phyloP scores from a whole-genome alignment of 2,888 invertebrate species.

The Ichneumoninae sp. region DNA sequence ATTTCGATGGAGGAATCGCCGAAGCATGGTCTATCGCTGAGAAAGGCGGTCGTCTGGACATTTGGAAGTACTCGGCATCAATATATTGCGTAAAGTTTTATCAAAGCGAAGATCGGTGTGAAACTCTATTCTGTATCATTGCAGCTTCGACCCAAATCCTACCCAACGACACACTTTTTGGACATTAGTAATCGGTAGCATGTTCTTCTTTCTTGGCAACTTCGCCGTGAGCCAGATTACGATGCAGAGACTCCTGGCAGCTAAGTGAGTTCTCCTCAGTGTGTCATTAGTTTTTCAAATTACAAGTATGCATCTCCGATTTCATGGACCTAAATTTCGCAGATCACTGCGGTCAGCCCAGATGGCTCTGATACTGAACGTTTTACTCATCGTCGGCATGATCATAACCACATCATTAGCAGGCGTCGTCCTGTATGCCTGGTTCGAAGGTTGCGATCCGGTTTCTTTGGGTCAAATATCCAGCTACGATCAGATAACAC shows the following conservation, averaged over 20 bases:
- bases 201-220: conserved; percentile 90
- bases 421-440: conserved; percentile 93
- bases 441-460: conserved; percentile 94
- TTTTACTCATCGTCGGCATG: conserved; percentile 90
- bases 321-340: background rate
- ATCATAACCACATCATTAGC: conserved; percentile 88
- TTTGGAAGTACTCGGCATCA: conserved; percentile 86
- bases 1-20: conserved; percentile 88
- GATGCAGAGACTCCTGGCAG: conserved; percentile 90
- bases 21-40: conserved; percentile 89
- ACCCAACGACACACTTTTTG: conserved; percentile 93
- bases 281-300: background rate
- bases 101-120: background rate
- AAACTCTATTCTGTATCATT: background rate
- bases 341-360: conserved; percentile 88
- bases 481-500: conserved; percentile 90
- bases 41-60: conserved; percentile 89
- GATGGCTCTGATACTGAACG: conserved; percentile 90
- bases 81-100: background rate
- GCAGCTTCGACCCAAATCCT: conserved; percentile 91
- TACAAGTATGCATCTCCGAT: background rate
- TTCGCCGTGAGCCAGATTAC: conserved; percentile 96
- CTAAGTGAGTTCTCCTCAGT: conserved; percentile 85
- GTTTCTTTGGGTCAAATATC: conserved; percentile 87
- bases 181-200: conserved; percentile 90